Conservation (phyloP, 2,113 vertebrate species). For the Potamarius usumacintae region DNA sequence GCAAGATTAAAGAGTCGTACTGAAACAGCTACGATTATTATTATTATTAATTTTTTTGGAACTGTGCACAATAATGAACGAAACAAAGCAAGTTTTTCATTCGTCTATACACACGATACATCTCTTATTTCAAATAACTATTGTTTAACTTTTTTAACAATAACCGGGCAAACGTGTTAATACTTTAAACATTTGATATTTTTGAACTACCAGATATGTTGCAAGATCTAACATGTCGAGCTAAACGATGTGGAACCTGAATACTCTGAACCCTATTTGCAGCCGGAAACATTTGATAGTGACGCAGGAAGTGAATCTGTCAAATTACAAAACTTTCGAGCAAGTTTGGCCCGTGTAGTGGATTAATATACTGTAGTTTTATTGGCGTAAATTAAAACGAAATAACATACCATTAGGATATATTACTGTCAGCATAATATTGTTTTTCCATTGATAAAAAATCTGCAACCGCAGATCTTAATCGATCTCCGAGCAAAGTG, state of each 20-base stretch:
- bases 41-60: background rate
- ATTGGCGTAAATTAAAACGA: background rate
- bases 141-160: background rate
- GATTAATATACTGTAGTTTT: background rate
- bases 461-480: background rate
- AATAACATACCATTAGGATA: background rate
- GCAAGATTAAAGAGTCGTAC: background rate
- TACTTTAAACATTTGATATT: background rate
- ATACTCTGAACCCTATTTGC: background rate
- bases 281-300: slow-evolving; percentile 26
- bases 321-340: slow-evolving; percentile 13
- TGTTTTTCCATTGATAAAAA: background rate
- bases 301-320: slow-evolving; percentile 45
- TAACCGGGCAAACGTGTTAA: background rate
- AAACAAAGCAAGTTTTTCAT: background rate
- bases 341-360: background rate
- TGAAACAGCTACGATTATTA: slow-evolving; percentile 13
- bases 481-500: background rate
- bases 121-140: background rate
- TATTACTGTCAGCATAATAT: background rate
- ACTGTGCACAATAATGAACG: background rate
- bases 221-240: background rate
- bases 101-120: background rate
- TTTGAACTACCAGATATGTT: background rate
- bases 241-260: slow-evolving; percentile 10